Conservation (phyloP, 53 echinoderm and acorn worm species). For the Hippasteria phrygiana region DNA sequence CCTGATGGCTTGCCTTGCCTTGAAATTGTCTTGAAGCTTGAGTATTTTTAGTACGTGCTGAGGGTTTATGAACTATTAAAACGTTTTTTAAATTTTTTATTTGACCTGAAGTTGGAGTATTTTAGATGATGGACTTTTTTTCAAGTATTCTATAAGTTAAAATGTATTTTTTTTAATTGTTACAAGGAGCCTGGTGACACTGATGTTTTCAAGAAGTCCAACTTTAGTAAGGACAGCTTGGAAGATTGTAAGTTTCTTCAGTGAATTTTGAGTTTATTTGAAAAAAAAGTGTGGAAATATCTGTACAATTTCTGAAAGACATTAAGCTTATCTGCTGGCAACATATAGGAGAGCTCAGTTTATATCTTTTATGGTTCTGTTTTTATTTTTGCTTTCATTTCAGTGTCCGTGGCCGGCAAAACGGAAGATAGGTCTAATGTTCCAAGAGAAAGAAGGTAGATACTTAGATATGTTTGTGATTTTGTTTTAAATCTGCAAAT, state of each 20-base stretch:
- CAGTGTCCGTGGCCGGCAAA: conserved; percentile 15
- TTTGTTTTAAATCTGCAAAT: background rate
- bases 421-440: background rate
- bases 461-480: background rate
- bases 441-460: conserved; percentile 32
- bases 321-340: too few species aligned
- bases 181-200: background rate
- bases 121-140: too few species aligned
- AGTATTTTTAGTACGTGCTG: too few species aligned
- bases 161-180: background rate
- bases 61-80: too few species aligned
- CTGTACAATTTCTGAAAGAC: too few species aligned
- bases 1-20: too few species aligned
- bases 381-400: background rate
- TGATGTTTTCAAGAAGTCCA: conserved; percentile 20
- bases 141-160: background rate
- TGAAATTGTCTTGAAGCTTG: too few species aligned
- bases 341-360: too few species aligned
- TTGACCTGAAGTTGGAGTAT: too few species aligned
- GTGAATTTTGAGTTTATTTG: background rate
- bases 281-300: too few species aligned
- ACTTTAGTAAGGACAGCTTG: conserved; percentile 79
- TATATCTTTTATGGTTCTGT: background rate
- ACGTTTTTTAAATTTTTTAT: too few species aligned
- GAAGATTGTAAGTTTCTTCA: conserved; percentile 73